phyloP scores from a whole-genome alignment of 1,140 invertebrate species.

The Drosophila micromelanica region DNA sequence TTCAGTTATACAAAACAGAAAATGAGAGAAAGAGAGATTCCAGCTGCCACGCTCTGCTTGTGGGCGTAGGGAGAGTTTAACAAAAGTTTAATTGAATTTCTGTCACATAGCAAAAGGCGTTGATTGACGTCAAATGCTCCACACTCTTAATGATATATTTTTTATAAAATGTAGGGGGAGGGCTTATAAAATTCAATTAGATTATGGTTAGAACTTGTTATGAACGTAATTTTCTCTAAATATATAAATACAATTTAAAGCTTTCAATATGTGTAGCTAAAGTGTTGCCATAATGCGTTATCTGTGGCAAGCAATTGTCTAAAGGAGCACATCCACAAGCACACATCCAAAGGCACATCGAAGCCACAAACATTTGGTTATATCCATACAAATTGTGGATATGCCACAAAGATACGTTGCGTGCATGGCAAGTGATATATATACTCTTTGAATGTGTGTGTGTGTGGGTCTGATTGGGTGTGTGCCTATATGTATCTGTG shows the following conservation, averaged over 20 bases:
- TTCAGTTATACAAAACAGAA: conserved; percentile 43
- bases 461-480: conserved; percentile 13
- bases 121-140: conserved; percentile 50
- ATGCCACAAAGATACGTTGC: conserved; percentile 36
- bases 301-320: conserved; percentile 18
- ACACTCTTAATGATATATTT: neutral
- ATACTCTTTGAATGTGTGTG: conserved; percentile 10
- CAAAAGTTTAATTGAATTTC: conserved; percentile 78
- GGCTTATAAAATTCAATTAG: neutral
- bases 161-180: neutral
- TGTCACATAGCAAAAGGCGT: conserved; percentile 43
- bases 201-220: neutral
- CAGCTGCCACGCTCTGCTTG: neutral
- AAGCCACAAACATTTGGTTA: conserved; percentile 15
- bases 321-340: conserved; percentile 6
- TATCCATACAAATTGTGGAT: conserved; percentile 31
- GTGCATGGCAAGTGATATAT: conserved; percentile 58
- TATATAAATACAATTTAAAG: neutral
- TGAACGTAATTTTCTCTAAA: neutral
- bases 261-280: conserved; percentile 1
- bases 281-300: conserved; percentile 3
- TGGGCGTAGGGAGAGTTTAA: conserved; percentile 8
- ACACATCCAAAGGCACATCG: conserved; percentile 11
- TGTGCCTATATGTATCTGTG: conserved; percentile 15
- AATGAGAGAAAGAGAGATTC: neutral